Conservation (phyloP, 2,888 invertebrate species). For the Phlogophora meticulosa region DNA sequence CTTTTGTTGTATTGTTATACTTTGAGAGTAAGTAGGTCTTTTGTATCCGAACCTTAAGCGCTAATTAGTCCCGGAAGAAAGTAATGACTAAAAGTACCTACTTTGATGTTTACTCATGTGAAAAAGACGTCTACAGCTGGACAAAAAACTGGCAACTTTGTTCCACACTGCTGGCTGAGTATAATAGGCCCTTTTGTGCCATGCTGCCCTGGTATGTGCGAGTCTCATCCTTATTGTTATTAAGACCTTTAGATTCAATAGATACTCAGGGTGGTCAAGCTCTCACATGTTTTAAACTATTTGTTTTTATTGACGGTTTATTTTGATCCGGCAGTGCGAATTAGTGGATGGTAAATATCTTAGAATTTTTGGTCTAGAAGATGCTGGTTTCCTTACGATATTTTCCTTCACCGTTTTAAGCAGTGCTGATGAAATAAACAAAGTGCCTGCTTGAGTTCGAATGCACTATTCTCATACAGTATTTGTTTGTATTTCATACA, state of each 20-base stretch:
- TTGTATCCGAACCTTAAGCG: constrained; percentile 4
- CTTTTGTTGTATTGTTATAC: constrained; percentile 9
- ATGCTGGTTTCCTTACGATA: too few species aligned
- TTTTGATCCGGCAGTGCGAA: too few species aligned
- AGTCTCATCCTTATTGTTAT: background rate
- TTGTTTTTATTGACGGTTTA: too few species aligned
- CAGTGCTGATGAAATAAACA: too few species aligned
- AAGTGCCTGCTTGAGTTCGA: too few species aligned
- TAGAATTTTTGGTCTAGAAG: too few species aligned
- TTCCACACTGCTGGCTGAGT: background rate
- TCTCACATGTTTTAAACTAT: too few species aligned
- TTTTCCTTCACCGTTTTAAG: too few species aligned
- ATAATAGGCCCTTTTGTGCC: background rate
- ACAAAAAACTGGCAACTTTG: background rate
- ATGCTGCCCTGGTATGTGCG: background rate
- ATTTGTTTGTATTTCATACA: background rate
- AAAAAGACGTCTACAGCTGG: background rate
- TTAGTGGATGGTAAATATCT: too few species aligned
- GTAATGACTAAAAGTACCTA: background rate
- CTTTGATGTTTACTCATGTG: background rate
- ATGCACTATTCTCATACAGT: too few species aligned
- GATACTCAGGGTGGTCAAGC: too few species aligned
- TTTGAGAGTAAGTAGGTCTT: constrained; percentile 10
- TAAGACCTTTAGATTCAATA: background rate
- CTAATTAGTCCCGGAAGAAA: constrained; percentile 19